A percentile compares a stretch with the other conserved stretches of the same genome.
These are phyloP conservation scores for Myotis planiceps DNA, from an alignment of 2,797 vertebrate species.

Conservation along the genomic window DNA sequence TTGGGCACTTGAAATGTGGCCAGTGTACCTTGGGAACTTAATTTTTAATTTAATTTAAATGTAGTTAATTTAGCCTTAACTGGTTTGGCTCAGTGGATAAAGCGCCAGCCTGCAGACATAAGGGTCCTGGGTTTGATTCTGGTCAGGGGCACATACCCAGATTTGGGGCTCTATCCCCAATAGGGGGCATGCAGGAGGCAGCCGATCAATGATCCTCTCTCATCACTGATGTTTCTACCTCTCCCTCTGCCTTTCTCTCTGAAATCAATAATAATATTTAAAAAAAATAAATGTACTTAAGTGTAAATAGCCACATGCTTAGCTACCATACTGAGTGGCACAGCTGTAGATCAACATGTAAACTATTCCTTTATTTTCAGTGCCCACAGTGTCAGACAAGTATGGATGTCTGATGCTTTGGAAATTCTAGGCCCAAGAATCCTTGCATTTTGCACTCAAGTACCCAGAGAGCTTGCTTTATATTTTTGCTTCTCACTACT, in stretches of 20 bases:
- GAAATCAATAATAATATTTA: too few relatives aligned
- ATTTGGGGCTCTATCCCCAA: too few relatives aligned
- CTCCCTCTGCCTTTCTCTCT: too few relatives aligned
- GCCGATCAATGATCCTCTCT: too few relatives aligned
- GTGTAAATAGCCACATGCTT: neutral
- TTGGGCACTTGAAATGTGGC: neutral
- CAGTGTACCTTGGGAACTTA: neutral
- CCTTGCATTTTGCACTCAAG: neutral
- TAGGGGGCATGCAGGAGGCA: too few relatives aligned
- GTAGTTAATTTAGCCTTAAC: too few relatives aligned
- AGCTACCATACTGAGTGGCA: neutral
- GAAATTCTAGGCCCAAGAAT: neutral
- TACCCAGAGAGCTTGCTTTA: conserved; percentile 7
- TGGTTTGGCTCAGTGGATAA: too few relatives aligned
- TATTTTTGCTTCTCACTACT: neutral
- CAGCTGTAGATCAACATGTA: neutral
- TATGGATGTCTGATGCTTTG: neutral
- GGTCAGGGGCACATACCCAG: too few relatives aligned
- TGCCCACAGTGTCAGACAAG: neutral
- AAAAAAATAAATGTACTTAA: too few relatives aligned
- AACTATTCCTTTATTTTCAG: neutral
- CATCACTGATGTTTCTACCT: too few relatives aligned
- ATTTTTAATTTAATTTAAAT: neutral
- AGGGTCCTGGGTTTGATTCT: too few relatives aligned
- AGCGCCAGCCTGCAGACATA: too few relatives aligned